Conservation (phyloP, 2,797 vertebrate genomes). For the Hozukius guyotensis region DNA sequence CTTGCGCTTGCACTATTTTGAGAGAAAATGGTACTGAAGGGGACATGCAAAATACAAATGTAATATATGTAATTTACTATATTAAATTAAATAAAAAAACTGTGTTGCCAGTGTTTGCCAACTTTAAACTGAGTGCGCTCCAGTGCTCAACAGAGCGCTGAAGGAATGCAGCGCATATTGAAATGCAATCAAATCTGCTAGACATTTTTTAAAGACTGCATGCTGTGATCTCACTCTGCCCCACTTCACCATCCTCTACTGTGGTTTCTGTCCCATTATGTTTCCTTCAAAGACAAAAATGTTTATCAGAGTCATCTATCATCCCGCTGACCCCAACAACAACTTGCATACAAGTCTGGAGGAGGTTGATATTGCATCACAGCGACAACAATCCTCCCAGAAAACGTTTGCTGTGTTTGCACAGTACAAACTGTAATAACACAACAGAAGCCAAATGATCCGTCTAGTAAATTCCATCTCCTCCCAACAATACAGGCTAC, state of each 20-base stretch:
- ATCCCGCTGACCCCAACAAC: slow-evolving; percentile 48
- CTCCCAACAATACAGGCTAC: slow-evolving; percentile 44
- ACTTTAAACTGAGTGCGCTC: slow-evolving; percentile 46
- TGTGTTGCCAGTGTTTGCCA: slow-evolving; percentile 43
- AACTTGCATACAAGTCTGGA: slow-evolving; percentile 47
- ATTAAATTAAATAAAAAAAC: slow-evolving; percentile 17
- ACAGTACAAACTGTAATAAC: slow-evolving; percentile 54
- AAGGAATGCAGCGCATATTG: slow-evolving; percentile 66
- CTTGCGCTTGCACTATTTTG: slow-evolving; percentile 46
- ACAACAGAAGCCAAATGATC: slow-evolving; percentile 57
- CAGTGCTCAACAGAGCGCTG: slow-evolving; percentile 28
- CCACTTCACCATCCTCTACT: slow-evolving; percentile 57
- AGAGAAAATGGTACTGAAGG: neutral
- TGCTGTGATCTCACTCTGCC: slow-evolving; percentile 71
- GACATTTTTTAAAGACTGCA: slow-evolving; percentile 68
- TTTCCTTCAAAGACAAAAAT: slow-evolving; percentile 42
- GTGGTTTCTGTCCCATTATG: slow-evolving; percentile 63
- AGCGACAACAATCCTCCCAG: slow-evolving; percentile 49
- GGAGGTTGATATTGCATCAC: slow-evolving; percentile 54
- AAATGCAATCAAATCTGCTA: slow-evolving; percentile 75
- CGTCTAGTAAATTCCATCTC: slow-evolving; percentile 59
- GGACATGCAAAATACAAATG: slow-evolving; percentile 5
- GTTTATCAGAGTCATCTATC: slow-evolving; percentile 55
- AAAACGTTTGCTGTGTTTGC: slow-evolving; percentile 55
- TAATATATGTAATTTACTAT: slow-evolving; percentile 16